Conservation (phyloP, 1,140 invertebrate species). For the Wiebesia pumilae region DNA sequence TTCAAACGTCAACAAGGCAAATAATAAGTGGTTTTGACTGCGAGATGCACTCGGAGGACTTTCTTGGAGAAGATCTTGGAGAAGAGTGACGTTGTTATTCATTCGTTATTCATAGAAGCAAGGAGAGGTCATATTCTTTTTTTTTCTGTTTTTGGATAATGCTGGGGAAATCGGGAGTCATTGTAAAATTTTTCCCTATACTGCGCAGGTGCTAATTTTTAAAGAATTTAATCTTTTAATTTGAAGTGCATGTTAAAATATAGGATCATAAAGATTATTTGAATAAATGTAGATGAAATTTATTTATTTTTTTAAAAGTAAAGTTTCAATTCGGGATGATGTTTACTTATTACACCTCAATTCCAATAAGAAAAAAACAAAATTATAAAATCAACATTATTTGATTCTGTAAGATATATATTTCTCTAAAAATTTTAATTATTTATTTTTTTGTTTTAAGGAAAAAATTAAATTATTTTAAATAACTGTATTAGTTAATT, state of each 20-base stretch:
- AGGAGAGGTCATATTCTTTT: slow-evolving; percentile 3
- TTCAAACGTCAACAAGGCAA: slow-evolving; percentile 21
- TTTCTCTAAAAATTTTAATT: too few species aligned
- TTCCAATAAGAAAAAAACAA: not conserved
- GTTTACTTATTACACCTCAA: not conserved
- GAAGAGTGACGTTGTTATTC: not conserved
- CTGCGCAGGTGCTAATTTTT: not conserved
- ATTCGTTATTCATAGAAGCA: slow-evolving; percentile 24
- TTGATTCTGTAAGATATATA: too few species aligned
- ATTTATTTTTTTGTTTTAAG: too few species aligned
- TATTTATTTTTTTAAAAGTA: not conserved
- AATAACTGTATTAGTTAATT: too few species aligned
- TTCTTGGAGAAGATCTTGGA: not conserved
- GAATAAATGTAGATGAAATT: not conserved
- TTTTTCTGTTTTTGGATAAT: not conserved
- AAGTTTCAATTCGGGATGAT: not conserved
- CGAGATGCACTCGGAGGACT: slow-evolving; percentile 6
- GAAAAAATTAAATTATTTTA: too few species aligned
- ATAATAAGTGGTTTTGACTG: slow-evolving; percentile 2
- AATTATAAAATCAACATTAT: too few species aligned
- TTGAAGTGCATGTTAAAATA: not conserved
- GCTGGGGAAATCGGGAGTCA: not conserved
- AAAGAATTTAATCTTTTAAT: not conserved
- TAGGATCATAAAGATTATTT: not conserved
- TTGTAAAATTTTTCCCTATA: not conserved